Conservation (phyloP, 2,113 vertebrate species). For the Amblyopsis rosae region DNA sequence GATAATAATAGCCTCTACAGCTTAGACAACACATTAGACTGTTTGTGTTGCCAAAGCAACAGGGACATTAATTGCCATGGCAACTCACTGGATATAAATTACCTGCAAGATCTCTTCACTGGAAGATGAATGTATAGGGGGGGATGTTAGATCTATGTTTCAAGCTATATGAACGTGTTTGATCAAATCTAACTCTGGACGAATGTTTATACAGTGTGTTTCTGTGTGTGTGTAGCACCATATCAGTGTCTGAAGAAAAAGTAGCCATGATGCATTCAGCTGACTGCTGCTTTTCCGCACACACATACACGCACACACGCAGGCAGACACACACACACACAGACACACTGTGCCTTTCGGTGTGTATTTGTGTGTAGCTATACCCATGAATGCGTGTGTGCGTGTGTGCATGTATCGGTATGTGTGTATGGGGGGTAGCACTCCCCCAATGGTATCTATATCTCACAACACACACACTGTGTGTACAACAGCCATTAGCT, state of each 20-base stretch:
- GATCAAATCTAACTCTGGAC: too few relatives aligned
- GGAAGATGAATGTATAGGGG: background rate
- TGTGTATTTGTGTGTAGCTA: too few relatives aligned
- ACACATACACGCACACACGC: background rate
- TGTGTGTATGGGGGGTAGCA: too few relatives aligned
- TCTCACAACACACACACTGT: too few relatives aligned
- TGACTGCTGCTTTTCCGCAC: background rate
- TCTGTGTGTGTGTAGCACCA: conserved; percentile 9
- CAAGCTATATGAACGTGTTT: too few relatives aligned
- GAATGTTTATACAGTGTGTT: background rate
- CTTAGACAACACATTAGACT: conserved; percentile 4
- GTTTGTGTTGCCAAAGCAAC: conserved; percentile 50
- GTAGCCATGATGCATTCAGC: too few relatives aligned
- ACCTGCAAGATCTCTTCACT: conserved; percentile 6
- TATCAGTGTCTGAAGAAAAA: background rate
- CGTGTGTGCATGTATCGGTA: too few relatives aligned
- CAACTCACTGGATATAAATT: conserved; percentile 19
- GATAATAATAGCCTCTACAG: too few relatives aligned
- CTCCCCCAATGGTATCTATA: too few relatives aligned
- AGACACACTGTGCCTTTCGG: background rate
- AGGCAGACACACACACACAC: background rate
- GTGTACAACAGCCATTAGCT: too few relatives aligned
- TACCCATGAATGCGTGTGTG: too few relatives aligned
- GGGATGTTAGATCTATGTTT: too few relatives aligned
- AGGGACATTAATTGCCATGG: conserved; percentile 42